Base-by-base conservation (phyloP, 2,113 vertebrate genomes). In the Myiozetetes cayanensis region DNA sequence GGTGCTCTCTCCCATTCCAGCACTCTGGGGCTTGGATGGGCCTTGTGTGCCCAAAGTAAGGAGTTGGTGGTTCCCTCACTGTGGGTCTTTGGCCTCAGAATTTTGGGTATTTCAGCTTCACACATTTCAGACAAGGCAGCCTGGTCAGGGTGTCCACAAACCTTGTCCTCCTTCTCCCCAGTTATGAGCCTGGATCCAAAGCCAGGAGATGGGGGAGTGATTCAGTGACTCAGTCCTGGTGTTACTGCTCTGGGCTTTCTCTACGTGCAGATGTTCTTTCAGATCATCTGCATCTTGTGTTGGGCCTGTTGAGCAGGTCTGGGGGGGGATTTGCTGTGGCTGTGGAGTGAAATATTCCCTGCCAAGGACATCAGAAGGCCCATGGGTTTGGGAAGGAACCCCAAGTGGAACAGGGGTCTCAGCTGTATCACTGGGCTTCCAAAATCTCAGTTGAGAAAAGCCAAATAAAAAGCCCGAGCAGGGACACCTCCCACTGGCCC, bases 251-350 rank as follows among this genome's bases (percentile, higher is more conserved):
- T 50, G 31, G 46, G 30, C 9, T 31, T 59, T 50, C 52, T 33
- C 0, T 8, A 1, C 0, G 2, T 14, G 31, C 16, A 35, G 23
- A 16, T 63, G 21, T 19, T 62, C 62, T 35, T 11, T 33, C 23
- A 4, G 4, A 1, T 21, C 56, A 30, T 13, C 16, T 58, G 72
- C 10, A 1, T 16, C 33, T 70, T 20, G 4, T 1, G 2, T 3
- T 50, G 49, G 31, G 39, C 39, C 53, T 25, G 21, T 61, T 61
- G 65, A 43, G 4, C 62, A 17, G 37, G 19, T 63, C 3, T 39
- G 33, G 39, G 46, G 37, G 10, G 18, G 7, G n/a, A n/a, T 59
- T 46, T 72, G 2, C n/a, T 5, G 53, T 8, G 8, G 24, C 52
- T 88, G 50, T 70, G 87, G 14, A 2, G 24, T 52, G 55, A 31